Evolutionary conservation across 2,113 vertebrate genomes (phyloP).

Genomic region (Microcebus jonahi): DNA sequence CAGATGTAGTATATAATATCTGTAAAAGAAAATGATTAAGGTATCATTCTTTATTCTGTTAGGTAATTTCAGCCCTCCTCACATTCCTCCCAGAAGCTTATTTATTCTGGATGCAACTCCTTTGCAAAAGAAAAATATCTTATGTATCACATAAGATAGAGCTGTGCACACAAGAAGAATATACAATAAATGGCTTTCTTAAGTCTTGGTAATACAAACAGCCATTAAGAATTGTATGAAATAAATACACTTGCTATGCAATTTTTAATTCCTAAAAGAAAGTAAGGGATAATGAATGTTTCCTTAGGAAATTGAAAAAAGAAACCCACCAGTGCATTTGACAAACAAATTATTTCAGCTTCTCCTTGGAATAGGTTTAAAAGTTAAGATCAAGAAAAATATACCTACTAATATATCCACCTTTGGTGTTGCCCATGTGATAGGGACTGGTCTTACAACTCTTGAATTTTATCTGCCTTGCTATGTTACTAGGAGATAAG

Average conservation of each 20-base stretch:
- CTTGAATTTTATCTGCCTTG: background rate
- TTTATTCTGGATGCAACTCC: background rate
- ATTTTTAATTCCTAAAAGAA: conserved; percentile 31
- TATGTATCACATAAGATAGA: background rate
- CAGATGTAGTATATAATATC: background rate
- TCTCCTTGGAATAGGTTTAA: conserved; percentile 11
- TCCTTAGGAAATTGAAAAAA: background rate
- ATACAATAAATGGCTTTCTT: conserved; percentile 4
- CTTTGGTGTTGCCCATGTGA: background rate
- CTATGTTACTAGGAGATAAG: background rate
- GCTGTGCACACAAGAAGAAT: background rate
- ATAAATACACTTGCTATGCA: background rate
- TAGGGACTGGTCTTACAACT: background rate
- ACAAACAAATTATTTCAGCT: background rate
- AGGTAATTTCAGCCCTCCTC: background rate
- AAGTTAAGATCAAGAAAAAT: conserved; percentile 18
- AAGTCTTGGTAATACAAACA: background rate
- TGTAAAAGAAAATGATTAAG: conserved; percentile 15
- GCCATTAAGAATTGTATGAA: background rate
- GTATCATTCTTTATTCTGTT: background rate
- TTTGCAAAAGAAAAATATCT: background rate
- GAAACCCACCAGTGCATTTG: background rate
- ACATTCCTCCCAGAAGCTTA: background rate
- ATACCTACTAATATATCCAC: background rate
- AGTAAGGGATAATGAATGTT: conserved; percentile 9